These are phyloP conservation scores for Eulemur rubriventer DNA, from an alignment of 2,797 vertebrate species.

Conservation along the genomic window DNA sequence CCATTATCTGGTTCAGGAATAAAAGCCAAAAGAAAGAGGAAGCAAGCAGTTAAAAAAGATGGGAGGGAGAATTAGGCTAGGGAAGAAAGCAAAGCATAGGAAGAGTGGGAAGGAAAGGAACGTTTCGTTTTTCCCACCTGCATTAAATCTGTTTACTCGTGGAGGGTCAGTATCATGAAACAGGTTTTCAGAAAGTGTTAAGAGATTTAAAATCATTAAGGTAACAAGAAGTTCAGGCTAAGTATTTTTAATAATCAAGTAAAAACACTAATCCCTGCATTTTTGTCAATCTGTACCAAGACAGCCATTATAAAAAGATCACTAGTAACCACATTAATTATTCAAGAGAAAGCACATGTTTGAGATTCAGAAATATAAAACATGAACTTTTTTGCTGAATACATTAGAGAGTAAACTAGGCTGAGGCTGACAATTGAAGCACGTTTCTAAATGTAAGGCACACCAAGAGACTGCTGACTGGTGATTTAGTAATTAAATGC, in stretches of 20 bases:
- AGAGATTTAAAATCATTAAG: neutral
- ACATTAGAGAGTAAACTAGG: conserved; percentile 14
- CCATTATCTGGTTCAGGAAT: neutral
- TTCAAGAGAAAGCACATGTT: neutral
- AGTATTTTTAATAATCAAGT: conserved; percentile 4
- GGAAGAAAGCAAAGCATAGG: neutral
- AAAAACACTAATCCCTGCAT: neutral
- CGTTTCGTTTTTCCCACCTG: neutral
- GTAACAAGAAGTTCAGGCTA: neutral
- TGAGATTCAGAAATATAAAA: conserved; percentile 11
- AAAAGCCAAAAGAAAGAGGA: neutral
- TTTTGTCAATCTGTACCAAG: neutral
- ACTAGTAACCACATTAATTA: neutral
- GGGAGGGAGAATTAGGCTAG: neutral
- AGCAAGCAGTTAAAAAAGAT: neutral
- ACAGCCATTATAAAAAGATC: neutral
- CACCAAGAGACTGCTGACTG: neutral
- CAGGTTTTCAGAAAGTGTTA: neutral
- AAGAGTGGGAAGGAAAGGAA: neutral
- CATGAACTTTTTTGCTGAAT: neutral
- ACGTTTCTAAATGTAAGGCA: neutral
- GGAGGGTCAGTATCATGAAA: neutral
- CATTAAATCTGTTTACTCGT: neutral
- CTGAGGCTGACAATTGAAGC: conserved; percentile 7
- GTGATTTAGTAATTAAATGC: conserved; percentile 43